Evolutionary conservation across 37 sponge, comb jelly and placozoan species (phyloP).

Genomic region (Haliclona indistincta): DNA sequence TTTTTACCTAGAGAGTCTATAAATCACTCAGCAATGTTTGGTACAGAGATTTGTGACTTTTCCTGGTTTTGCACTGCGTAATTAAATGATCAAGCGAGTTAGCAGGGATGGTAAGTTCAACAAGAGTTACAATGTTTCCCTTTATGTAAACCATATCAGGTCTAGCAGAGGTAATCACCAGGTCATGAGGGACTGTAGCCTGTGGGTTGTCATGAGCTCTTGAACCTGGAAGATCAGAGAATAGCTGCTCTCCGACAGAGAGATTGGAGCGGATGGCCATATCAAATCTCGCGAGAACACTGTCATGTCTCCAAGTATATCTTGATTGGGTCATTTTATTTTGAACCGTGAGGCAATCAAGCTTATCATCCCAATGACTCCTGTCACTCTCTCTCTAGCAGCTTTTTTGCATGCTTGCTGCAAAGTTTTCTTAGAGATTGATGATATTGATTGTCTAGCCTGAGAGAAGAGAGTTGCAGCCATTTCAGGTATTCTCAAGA

Average conservation of each 20-base stretch:
- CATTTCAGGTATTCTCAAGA: no score
- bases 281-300: not conserved
- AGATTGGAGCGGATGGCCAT: not conserved
- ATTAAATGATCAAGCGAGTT: constrained; percentile 3
- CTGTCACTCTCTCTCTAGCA: no score
- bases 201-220: constrained; percentile 7
- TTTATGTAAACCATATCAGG: constrained; percentile 20
- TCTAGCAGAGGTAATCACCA: not conserved
- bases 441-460: no score
- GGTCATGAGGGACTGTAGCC: constrained; percentile 20
- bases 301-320: constrained; percentile 31
- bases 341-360: no score
- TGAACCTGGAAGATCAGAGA: not conserved
- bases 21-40: constrained; percentile 10
- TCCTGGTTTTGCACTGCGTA: constrained; percentile 2
- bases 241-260: not conserved
- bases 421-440: no score
- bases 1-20: not conserved
- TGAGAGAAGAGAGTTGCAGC: no score
- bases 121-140: not conserved
- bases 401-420: no score
- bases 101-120: constrained; percentile 12
- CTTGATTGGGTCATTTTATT: not conserved
- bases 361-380: no score
- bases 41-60: constrained; percentile 6